These are phyloP conservation scores for Drosophila barbarae DNA, from an alignment of 2,888 invertebrate species.

Conservation along the genomic window DNA sequence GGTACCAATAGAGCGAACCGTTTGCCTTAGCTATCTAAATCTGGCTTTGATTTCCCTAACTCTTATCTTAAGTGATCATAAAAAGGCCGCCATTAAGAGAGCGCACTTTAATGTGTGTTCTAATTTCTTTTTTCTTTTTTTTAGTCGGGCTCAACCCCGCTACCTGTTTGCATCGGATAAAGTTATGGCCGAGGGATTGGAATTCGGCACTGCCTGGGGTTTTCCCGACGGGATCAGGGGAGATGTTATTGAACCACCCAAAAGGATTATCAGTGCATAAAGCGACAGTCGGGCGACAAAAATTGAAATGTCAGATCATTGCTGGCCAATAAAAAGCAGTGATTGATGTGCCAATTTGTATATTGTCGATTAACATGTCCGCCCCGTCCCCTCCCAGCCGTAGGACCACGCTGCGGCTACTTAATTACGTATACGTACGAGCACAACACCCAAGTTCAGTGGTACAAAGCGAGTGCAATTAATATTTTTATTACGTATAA, in stretches of 20 bases:
- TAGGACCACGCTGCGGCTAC: slow-evolving; percentile 8
- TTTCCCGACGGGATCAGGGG: slow-evolving; percentile 27
- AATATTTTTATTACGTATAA: slow-evolving; percentile 59
- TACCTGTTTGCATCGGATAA: slow-evolving; percentile 22
- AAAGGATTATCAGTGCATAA: slow-evolving; percentile 35
- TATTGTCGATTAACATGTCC: slow-evolving; percentile 35
- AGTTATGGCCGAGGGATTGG: slow-evolving; percentile 13
- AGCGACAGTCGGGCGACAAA: slow-evolving; percentile 26
- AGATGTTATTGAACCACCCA: slow-evolving; percentile 44
- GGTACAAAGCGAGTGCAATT: slow-evolving; percentile 62
- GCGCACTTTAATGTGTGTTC: slow-evolving; percentile 30
- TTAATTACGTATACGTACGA: slow-evolving; percentile 28
- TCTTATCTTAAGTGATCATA: slow-evolving; percentile 36
- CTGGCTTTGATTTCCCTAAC: slow-evolving; percentile 23
- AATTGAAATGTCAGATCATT: slow-evolving; percentile 53
- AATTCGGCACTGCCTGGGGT: slow-evolving; percentile 16
- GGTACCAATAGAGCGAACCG: neutral
- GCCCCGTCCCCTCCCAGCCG: neutral
- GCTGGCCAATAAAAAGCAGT: slow-evolving; percentile 41
- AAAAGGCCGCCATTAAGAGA: slow-evolving; percentile 24
- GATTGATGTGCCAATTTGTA: slow-evolving; percentile 61
- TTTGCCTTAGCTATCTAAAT: neutral
- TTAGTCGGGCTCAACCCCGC: neutral
- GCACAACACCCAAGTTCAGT: slow-evolving; percentile 60
- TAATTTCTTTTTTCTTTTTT: slow-evolving; percentile 26